Evolutionary conservation across 2,797 vertebrate species (phyloP).

Genomic region (Eulemur rubriventer): DNA sequence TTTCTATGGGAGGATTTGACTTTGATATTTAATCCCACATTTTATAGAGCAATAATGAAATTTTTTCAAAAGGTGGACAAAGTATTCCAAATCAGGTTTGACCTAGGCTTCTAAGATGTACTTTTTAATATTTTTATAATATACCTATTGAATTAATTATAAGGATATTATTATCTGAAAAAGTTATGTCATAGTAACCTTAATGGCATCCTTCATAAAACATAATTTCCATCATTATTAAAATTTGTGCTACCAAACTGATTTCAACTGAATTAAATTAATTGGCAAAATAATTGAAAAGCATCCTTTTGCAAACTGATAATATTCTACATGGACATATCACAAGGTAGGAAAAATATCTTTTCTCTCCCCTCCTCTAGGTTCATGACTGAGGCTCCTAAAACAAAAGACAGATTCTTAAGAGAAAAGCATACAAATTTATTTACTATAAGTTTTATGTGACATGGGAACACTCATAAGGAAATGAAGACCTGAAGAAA

Average conservation of each 20-base stretch:
- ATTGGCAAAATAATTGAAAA: not conserved
- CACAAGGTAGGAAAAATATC: not conserved
- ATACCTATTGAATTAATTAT: not conserved
- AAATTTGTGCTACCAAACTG: not conserved
- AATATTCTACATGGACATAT: not conserved
- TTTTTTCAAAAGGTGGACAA: not conserved
- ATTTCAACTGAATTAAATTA: slow-evolving; percentile 3
- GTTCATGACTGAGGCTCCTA: not conserved
- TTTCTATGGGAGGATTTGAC: not conserved
- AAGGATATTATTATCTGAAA: not conserved
- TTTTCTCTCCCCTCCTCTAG: not conserved
- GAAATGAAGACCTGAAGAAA: not conserved
- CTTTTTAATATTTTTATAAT: not conserved
- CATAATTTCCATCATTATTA: not conserved
- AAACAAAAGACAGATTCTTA: not conserved
- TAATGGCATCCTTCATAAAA: not conserved
- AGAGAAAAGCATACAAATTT: not conserved
- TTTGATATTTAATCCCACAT: not conserved
- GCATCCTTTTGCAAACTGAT: not conserved
- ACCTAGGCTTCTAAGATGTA: not conserved
- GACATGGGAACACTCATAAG: not conserved
- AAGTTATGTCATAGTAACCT: not conserved
- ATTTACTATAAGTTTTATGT: not conserved
- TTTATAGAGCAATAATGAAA: not conserved
- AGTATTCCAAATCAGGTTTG: not conserved